phyloP scores from a whole-genome alignment of 1,140 invertebrate species.

The Neocloeon triangulifer region DNA sequence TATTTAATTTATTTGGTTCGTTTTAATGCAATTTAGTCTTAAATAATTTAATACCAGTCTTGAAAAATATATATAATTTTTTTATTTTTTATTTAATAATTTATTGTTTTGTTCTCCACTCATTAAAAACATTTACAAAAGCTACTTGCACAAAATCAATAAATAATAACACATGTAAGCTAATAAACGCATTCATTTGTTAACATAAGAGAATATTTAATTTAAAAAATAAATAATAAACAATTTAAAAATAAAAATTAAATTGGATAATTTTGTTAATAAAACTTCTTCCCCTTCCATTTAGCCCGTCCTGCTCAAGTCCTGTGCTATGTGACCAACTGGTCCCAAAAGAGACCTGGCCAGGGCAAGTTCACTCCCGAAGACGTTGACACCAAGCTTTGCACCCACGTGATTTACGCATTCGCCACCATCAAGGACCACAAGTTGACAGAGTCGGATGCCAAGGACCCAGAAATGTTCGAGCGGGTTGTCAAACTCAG shows the following conservation, averaged over 20 bases:
- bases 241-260: too few relatives aligned
- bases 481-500: slow-evolving; percentile 59
- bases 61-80: too few relatives aligned
- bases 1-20: too few relatives aligned
- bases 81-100: too few relatives aligned
- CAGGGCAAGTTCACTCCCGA: slow-evolving; percentile 68
- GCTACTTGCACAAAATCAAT: too few relatives aligned
- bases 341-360: slow-evolving; percentile 74
- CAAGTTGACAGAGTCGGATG: slow-evolving; percentile 44
- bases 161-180: too few relatives aligned
- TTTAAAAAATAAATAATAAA: background rate
- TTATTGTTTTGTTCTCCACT: too few relatives aligned
- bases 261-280: too few relatives aligned
- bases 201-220: background rate
- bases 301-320: slow-evolving; percentile 57
- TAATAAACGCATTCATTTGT: background rate
- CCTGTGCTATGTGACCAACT: slow-evolving; percentile 85
- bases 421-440: slow-evolving; percentile 76
- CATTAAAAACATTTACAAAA: too few relatives aligned
- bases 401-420: slow-evolving; percentile 82
- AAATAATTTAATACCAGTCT: too few relatives aligned
- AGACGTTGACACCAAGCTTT: slow-evolving; percentile 65
- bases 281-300: too few relatives aligned
- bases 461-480: slow-evolving; percentile 62
- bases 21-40: too few relatives aligned